These are phyloP conservation scores for Neoitamus cyanurus DNA, from an alignment of 2,888 invertebrate genomes.

Conservation along the genomic window DNA sequence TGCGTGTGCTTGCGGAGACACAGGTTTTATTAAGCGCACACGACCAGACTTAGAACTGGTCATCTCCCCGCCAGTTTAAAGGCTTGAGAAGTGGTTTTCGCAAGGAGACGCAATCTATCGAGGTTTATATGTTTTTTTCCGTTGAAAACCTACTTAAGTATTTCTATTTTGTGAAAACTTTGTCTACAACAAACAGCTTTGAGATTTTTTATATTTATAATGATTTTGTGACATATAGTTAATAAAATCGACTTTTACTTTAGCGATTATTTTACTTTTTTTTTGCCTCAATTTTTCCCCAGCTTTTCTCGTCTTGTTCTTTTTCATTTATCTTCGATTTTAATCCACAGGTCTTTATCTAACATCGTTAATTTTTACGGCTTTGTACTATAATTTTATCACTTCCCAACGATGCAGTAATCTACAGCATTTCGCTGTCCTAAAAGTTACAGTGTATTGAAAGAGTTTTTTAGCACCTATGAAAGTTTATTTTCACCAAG, in stretches of 20 bases:
- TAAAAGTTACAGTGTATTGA: neutral
- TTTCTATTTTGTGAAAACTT: constrained; percentile 45
- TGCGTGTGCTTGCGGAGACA: constrained; percentile 23
- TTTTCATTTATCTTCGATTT: neutral
- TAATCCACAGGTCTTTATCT: neutral
- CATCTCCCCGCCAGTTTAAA: neutral
- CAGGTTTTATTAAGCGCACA: neutral
- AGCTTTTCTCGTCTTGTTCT: neutral
- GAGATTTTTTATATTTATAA: constrained; percentile 42
- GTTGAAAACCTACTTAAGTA: constrained; percentile 46
- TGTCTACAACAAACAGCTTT: constrained; percentile 44
- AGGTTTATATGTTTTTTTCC: constrained; percentile 27
- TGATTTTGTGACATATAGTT: constrained; percentile 42
- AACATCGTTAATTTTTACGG: neutral
- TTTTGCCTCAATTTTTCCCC: neutral
- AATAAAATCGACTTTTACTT: constrained; percentile 41
- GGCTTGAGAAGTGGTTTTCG: constrained; percentile 1
- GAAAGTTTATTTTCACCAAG: neutral
- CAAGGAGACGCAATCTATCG: constrained; percentile 28
- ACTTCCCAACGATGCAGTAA: neutral
- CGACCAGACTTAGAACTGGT: neutral
- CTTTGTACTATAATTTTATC: neutral
- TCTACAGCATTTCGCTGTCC: neutral
- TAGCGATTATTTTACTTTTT: neutral
- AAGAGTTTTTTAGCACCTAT: neutral